Base-by-base conservation (phyloP, 1,140 invertebrate genomes). In the Heliothis subflexa region DNA sequence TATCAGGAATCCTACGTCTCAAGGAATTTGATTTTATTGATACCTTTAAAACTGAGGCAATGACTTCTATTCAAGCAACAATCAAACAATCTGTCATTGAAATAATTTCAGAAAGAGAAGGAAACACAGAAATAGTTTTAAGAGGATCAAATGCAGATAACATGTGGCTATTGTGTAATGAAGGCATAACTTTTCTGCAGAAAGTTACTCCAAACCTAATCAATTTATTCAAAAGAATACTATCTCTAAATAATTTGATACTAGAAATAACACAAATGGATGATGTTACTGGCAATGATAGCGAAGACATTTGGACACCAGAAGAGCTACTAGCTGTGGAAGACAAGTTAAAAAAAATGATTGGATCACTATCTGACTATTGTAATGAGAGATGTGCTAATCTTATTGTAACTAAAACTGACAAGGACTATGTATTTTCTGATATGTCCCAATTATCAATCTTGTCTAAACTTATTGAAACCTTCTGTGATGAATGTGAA, bases 371-470 rank as follows among this genome's bases (percentile, higher is more conserved):
- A 28, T 98, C 98, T 92, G 97, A 99, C 94, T 98, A 98, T 92
- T 98, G 98, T 81, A 98, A 99, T 92, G 98, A 99, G 90, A 95
- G 97, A 81, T 97, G 98, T 94, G 98, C 98, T 77, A 97, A 98
- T 93, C 94, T 99, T 55, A 96, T 99, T 52, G 96, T 97, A 47
- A 97, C 97, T 68, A 96, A 97, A 95, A 96, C 96, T 72, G 95
- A 95, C 71, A 97, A 97, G 83, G 96, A 96, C 78, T 95, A 96
- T 83, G 95, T 95, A 76, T 93, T 95, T 13, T 96, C 97, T 14
- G 97, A 96, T 11, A 96, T 97, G 52, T 90, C 95, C 83, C 97
- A 99, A 91, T 97, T 99, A 87, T 96, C 97, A 50, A 96, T 97
- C 86, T 91, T 99, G 49, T 96, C 97, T 0, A 95, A 96, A 80